Percentiles rank a stretch among this genome's conserved stretches.
Conservation (phyloP, 1,140 invertebrate genomes). For the Eurosta solidaginis region DNA sequence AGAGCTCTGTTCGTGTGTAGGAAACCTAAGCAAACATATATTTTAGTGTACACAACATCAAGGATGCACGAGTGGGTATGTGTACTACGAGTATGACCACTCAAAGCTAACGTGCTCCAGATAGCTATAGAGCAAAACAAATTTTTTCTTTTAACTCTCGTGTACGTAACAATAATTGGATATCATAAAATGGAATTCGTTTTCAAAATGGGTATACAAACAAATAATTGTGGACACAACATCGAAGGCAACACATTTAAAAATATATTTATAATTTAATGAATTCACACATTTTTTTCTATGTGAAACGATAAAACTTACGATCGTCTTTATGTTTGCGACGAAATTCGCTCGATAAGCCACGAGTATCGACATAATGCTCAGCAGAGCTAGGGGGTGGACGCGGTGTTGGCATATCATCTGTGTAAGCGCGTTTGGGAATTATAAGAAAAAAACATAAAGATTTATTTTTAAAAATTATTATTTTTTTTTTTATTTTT, state of each 20-base stretch:
- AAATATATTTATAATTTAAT: not conserved
- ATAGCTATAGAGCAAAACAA: slow-evolving; percentile 35
- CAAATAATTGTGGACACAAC: slow-evolving; percentile 53
- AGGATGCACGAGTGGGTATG: slow-evolving; percentile 48
- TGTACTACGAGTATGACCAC: slow-evolving; percentile 8
- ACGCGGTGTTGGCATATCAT: slow-evolving; percentile 55
- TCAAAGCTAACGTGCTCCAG: slow-evolving; percentile 4
- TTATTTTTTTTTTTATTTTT: not conserved
- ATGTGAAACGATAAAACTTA: slow-evolving; percentile 44
- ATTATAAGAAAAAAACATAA: not conserved
- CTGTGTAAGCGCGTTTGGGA: slow-evolving; percentile 38
- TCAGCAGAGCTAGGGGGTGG: slow-evolving; percentile 50
- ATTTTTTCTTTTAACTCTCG: slow-evolving; percentile 39
- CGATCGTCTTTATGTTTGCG: slow-evolving; percentile 59
- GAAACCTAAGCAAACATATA: slow-evolving; percentile 44
- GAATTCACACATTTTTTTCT: not conserved
- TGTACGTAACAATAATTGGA: not conserved
- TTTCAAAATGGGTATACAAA: slow-evolving; percentile 32
- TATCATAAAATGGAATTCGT: not conserved
- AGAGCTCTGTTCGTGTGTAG: not conserved
- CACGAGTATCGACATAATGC: slow-evolving; percentile 56
- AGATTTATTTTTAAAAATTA: not conserved
- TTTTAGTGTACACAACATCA: slow-evolving; percentile 60
- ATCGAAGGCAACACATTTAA: slow-evolving; percentile 47
- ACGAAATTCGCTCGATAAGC: slow-evolving; percentile 53